Conservation (phyloP, 2,797 vertebrate species). For the Acanthiza pusilla region DNA sequence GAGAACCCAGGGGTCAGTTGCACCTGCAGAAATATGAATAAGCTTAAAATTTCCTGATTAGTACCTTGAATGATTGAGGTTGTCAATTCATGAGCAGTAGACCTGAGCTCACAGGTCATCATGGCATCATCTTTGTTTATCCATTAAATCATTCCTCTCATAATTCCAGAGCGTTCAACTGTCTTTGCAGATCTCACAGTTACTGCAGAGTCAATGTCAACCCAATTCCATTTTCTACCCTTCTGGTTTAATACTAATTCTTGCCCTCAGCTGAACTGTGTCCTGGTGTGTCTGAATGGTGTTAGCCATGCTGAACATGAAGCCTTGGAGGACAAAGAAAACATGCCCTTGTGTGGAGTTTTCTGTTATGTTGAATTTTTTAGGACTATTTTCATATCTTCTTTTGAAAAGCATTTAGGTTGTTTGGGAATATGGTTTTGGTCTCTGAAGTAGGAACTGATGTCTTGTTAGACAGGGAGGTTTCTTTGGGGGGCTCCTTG, state of each 20-base stretch:
- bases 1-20: neutral
- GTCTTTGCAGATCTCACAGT: too few species aligned
- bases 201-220: neutral
- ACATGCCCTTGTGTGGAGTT: neutral
- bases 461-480: too few species aligned
- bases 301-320: neutral
- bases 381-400: neutral
- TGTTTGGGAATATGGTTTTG: neutral
- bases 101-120: neutral
- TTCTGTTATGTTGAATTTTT: too few species aligned
- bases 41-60: neutral
- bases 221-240: neutral
- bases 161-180: neutral
- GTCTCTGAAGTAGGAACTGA: too few species aligned
- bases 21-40: neutral
- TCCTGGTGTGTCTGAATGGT: too few species aligned
- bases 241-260: neutral
- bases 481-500: too few species aligned
- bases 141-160: too few species aligned
- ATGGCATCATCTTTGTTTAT: neutral
- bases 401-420: neutral
- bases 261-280: neutral
- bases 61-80: neutral
- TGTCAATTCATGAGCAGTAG: neutral
- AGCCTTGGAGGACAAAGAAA: neutral